Percentiles rank a stretch among this genome's conserved stretches.
Evolutionary conservation across 2,888 invertebrate species (phyloP).

Genomic region (Osedax frankpressi): DNA sequence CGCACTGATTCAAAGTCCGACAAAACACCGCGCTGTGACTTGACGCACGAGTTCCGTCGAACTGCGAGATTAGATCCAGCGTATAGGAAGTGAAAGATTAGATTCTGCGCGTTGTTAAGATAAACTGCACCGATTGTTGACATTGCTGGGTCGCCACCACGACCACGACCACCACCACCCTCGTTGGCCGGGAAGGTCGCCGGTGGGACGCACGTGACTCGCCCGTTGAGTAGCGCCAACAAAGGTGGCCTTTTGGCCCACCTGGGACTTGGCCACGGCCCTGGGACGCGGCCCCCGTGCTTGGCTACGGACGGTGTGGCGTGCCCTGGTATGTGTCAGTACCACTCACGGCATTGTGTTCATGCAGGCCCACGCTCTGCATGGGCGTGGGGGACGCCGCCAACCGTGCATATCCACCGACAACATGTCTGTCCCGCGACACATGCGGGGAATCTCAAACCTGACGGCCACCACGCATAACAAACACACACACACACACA

Average conservation of each 20-base stretch:
- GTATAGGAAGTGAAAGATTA: constrained; percentile 9
- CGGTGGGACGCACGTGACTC: background rate
- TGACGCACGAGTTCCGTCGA: background rate
- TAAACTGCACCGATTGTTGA: constrained; percentile 4
- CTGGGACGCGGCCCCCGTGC: too few species aligned
- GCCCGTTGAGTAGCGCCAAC: constrained; percentile 1
- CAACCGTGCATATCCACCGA: background rate
- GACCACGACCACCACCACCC: background rate
- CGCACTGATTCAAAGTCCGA: constrained; percentile 6
- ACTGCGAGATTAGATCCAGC: constrained; percentile 3
- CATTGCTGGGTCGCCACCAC: constrained; percentile 1
- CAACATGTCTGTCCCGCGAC: constrained; percentile 3
- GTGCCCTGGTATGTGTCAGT: background rate
- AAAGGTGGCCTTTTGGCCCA: constrained; percentile 5
- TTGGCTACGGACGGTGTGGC: background rate
- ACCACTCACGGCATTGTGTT: constrained; percentile 1
- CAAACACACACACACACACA: background rate
- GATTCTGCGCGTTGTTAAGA: constrained; percentile 5
- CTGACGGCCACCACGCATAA: background rate
- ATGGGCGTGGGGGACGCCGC: background rate
- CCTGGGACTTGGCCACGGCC: constrained; percentile 4
- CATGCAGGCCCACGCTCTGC: background rate
- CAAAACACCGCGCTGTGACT: background rate
- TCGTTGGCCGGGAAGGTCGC: background rate
- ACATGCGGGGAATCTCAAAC: background rate